Conservation (phyloP, 2,797 vertebrate genomes). For the Balearica regulorum region DNA sequence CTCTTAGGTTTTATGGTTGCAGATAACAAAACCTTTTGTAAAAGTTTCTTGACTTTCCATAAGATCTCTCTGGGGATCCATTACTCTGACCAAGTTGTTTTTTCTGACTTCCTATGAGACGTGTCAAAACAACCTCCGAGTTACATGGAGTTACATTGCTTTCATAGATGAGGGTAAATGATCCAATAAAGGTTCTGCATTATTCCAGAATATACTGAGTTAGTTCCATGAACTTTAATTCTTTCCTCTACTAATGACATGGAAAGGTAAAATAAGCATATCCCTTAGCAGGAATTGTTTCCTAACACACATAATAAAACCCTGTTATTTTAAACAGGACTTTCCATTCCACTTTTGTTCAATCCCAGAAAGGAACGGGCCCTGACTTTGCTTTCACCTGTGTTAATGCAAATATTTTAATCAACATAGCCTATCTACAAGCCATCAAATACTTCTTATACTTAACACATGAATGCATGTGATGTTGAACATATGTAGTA, state of each 20-base stretch:
- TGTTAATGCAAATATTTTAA: background rate
- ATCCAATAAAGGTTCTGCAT: background rate
- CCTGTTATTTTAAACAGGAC: accelerated
- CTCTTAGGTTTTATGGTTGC: background rate
- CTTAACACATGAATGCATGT: background rate
- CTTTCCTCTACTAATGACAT: background rate
- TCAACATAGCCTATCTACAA: background rate
- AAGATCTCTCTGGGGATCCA: background rate
- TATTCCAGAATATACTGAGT: background rate
- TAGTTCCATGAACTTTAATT: background rate
- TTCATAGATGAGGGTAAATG: background rate
- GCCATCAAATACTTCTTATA: background rate
- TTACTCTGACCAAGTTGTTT: background rate
- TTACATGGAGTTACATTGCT: background rate
- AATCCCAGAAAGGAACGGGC: background rate
- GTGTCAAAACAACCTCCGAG: background rate
- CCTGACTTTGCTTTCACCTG: background rate
- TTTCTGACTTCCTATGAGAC: background rate
- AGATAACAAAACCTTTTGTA: background rate
- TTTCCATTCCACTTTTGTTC: background rate
- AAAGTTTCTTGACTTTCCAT: background rate
- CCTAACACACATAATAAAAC: background rate
- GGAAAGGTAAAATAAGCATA: background rate
- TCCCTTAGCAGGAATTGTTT: background rate
- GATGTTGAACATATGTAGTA: background rate